Evolutionary conservation across 2,888 invertebrate species (phyloP).

Genomic region (Eupithecia tripunctaria): DNA sequence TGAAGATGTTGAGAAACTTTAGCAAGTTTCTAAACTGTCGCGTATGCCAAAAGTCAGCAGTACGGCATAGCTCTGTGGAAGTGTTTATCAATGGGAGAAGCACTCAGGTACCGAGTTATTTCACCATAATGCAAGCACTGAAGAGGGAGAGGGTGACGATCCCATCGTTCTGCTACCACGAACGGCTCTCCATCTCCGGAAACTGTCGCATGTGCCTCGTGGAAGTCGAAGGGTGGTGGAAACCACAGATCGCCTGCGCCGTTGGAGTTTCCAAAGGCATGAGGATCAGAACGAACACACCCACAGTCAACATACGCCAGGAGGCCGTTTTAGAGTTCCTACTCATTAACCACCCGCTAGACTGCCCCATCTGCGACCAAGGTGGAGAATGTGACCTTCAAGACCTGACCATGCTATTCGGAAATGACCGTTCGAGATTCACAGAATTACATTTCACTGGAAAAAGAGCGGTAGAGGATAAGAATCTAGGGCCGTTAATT

Average conservation of each 20-base stretch:
- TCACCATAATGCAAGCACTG: conserved; percentile 92
- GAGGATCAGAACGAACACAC: conserved; percentile 98
- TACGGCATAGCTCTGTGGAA: conserved; percentile 70
- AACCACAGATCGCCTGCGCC: conserved; percentile 99
- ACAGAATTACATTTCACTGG: conserved; percentile 95
- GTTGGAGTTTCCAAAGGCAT: conserved; percentile 99
- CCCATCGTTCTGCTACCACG: conserved; percentile 99
- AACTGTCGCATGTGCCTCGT: conserved; percentile 99
- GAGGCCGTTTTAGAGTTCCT: conserved; percentile 98
- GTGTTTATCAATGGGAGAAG: conserved; percentile 97
- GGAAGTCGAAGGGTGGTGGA: conserved; percentile 97
- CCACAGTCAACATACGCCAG: conserved; percentile 88
- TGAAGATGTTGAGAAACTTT: conserved; percentile 57
- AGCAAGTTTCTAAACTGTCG: conserved; percentile 50
- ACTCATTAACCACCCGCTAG: conserved; percentile 97
- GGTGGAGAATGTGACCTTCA: conserved; percentile 97
- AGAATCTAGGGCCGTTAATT: conserved; percentile 97
- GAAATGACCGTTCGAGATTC: conserved; percentile 96
- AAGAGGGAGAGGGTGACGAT: conserved; percentile 72
- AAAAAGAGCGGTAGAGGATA: conserved; percentile 97
- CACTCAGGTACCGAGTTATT: conserved; percentile 95
- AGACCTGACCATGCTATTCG: conserved; percentile 99
- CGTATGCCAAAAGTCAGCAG: conserved; percentile 20
- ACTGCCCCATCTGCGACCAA: conserved; percentile 99
- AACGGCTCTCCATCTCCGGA: conserved; percentile 97